phyloP scores from a whole-genome alignment of 2,797 vertebrate genomes.

The Paedocypris micromegethes region DNA sequence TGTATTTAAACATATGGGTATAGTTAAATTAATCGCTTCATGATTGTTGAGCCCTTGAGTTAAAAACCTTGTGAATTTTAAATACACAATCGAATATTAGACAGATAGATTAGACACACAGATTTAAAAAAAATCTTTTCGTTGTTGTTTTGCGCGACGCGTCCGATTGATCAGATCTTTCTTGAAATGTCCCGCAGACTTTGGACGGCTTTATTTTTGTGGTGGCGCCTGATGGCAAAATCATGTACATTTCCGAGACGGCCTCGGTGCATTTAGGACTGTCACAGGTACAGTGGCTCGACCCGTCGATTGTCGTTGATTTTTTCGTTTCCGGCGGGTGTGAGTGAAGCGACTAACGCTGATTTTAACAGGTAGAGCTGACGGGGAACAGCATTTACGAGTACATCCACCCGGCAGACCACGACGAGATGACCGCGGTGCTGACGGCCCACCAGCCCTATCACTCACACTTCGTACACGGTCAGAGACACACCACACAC shows the following conservation, averaged over 20 bases:
- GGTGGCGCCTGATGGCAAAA: conserved; percentile 95
- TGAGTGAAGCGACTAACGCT: conserved; percentile 47
- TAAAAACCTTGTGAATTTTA: too few relatives aligned
- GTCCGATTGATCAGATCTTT: not conserved
- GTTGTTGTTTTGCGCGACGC: too few relatives aligned
- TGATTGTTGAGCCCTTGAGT: too few relatives aligned
- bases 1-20: too few relatives aligned
- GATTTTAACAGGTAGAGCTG: conserved; percentile 87
- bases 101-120: too few relatives aligned
- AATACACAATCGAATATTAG: too few relatives aligned
- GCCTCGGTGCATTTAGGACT: conserved; percentile 94
- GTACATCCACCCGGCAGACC: conserved; percentile 94
- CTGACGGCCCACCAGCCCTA: conserved; percentile 94
- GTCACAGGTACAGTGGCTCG: conserved; percentile 80
- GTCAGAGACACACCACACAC: conserved; percentile 57
- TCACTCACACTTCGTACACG: conserved; percentile 94
- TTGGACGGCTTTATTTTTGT: conserved; percentile 97
- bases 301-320: too few relatives aligned
- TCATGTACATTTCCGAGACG: conserved; percentile 98
- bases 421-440: conserved; percentile 95
- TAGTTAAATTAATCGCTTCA: too few relatives aligned
- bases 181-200: conserved; percentile 68
- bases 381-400: conserved; percentile 98
- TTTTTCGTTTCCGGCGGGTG: not conserved
- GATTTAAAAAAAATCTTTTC: too few relatives aligned